Conservation (phyloP, 2,888 invertebrate species). For the Protonemura montana region DNA sequence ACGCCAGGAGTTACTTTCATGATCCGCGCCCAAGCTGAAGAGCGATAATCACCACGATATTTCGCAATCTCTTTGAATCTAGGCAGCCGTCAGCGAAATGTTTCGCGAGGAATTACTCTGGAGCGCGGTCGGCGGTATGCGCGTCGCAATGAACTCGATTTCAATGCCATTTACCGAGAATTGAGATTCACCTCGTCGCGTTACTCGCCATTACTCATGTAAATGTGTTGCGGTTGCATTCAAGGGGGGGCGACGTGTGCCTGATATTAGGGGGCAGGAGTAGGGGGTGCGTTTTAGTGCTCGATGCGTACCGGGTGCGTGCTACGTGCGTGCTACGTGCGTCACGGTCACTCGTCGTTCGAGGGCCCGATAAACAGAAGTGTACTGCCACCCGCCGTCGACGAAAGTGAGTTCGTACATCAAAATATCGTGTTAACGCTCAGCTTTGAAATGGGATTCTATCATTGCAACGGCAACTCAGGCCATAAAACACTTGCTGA, state of each 20-base stretch:
- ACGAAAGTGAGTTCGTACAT: conserved; percentile 1
- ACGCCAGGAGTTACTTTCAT: background rate
- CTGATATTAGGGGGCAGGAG: conserved; percentile 8
- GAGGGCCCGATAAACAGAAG: background rate
- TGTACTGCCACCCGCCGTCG: background rate
- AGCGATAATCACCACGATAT: background rate
- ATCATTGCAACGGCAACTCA: background rate
- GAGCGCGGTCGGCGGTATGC: background rate
- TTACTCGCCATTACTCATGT: conserved; percentile 44
- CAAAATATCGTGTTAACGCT: background rate
- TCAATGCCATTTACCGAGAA: conserved; percentile 42
- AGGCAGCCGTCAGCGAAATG: background rate
- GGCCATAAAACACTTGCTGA: background rate
- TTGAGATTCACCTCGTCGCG: conserved; percentile 45
- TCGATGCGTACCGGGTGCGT: background rate
- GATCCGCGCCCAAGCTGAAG: background rate
- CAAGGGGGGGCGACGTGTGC: conserved; percentile 19
- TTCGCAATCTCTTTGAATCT: background rate
- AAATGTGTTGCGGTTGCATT: conserved; percentile 40
- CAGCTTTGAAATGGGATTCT: background rate
- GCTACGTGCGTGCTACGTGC: conserved; percentile 20
- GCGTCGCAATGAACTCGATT: background rate
- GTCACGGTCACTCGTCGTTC: background rate
- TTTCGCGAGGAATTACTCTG: background rate
- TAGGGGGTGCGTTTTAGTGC: background rate